phyloP scores from a whole-genome alignment of 2,888 invertebrate genomes.

The Microctonus aethiopoides region DNA sequence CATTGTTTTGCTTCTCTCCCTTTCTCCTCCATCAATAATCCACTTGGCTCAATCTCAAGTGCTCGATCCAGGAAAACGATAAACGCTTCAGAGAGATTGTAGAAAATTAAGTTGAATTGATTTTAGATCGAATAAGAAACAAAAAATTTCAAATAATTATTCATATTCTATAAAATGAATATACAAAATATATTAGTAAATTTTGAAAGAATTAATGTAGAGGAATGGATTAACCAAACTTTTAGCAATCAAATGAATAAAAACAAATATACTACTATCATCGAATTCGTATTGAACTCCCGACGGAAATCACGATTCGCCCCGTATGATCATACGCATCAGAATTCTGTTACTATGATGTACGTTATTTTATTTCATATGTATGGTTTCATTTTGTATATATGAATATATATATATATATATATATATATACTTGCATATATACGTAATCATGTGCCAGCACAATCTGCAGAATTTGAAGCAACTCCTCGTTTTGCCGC shows the following conservation, averaged over 20 bases:
- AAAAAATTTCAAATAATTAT: neutral
- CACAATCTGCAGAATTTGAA: slow-evolving; percentile 17
- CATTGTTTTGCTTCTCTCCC: slow-evolving; percentile 60
- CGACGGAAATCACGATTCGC: slow-evolving; percentile 51
- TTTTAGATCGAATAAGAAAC: slow-evolving; percentile 28
- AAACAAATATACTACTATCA: slow-evolving; percentile 42
- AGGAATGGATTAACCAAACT: slow-evolving; percentile 37
- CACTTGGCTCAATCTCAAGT: slow-evolving; percentile 62
- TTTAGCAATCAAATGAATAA: slow-evolving; percentile 54
- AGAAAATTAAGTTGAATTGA: no score
- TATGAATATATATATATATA: neutral
- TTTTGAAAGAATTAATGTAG: no score
- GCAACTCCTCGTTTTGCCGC: slow-evolving; percentile 13
- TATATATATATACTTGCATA: neutral
- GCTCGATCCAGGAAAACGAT: slow-evolving; percentile 27
- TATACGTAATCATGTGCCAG: neutral
- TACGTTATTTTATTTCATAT: slow-evolving; percentile 13
- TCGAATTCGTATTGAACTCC: slow-evolving; percentile 43
- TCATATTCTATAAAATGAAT: no score
- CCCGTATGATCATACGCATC: slow-evolving; percentile 42
- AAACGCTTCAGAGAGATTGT: slow-evolving; percentile 27
- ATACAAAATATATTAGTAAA: no score
- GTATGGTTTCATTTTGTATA: neutral
- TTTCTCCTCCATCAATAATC: slow-evolving; percentile 57
- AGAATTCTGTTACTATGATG: slow-evolving; percentile 41